Evolutionary conservation across 2,113 vertebrate genomes (phyloP), one percentile per base, ranked within the genome.

Genomic region (Ptychochromis oligacanthus): DNA sequence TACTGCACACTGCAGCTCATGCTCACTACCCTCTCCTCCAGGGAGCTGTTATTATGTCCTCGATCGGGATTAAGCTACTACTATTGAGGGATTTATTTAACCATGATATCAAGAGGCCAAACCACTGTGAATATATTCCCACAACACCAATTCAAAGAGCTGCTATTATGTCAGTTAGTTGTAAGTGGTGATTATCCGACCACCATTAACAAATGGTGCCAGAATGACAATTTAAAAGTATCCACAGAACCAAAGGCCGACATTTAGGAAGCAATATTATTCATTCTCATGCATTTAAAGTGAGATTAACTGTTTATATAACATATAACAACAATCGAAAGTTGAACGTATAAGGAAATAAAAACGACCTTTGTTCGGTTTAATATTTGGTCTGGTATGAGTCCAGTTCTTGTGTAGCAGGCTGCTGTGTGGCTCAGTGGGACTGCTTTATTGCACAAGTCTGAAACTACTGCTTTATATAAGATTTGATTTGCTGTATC

Each of bases 1-100:
- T 70, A 49, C 9, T 17, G 40, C 65, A 62, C 40, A 75, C 55
- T 57, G 56, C 65, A 80, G 61, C 38, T 62, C 61, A 49, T 64
- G 79, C 72, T 82, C 22, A 20, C 46, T 59, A 7, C 20, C 38
- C 34, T 77, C 15, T 26, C 60, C 79, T 83, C 84, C 83, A 70
- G 70, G 49, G 55, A 81, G 70, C 85, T 59, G 77, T 88, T 62
- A 88, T 87, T 83, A 87, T 38, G 38, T 84, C 78, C 31, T 83
- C 26, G 46, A 46, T 57, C 64, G 12, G 40, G 75, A 89, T 84
- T 59, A 65, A 67, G 75, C 61, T 36, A 7, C 80, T 61, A 72
- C 76, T 75, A 81, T 89, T 90, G 64, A 76, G 49, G 82, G 85
- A 83, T 90, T 90, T 79, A 84, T 84, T 70, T 78, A 74, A 46